Base-by-base conservation (phyloP, 2,888 invertebrate species). In the Amphipyra tragopoginis region DNA sequence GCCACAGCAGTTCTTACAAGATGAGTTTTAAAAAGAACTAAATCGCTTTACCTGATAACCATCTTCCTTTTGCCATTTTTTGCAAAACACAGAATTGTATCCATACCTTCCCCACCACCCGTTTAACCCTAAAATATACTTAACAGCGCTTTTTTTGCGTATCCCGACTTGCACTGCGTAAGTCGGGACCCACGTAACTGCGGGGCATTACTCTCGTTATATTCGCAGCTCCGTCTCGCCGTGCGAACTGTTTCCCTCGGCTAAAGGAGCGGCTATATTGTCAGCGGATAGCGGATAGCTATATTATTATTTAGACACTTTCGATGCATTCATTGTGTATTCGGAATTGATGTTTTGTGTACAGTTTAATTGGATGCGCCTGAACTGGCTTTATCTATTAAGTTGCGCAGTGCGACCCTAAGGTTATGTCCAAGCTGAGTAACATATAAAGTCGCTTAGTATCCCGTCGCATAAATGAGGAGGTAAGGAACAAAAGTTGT, bases 221-320 rank as follows among this genome's bases (percentile, higher is more conserved):
- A 48, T 44, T 51, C 36, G 71, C 75, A 77, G 77, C 75, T 70
- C 51, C 51, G 13, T 21, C 11, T 0, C 48, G 70, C 60, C 58
- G 53, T 45, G 71, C 53, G 79, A 78, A 82, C 53, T 38, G 58
- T 84, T 86, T 77, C 75, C 72, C 61, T 64, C 51, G 67, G 81
- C 80, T 62, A 39, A 45, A 15, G 68, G 75, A 75, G 77, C 72
- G 72, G 85, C 85, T 72, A 82, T n/a, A 84, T 53, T 58, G 51
- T 21, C 60, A 64, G 38, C 47, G 34, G 57, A 60, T 45, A 38
- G 42, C 9, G 44, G 44, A 44, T 44, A 2, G 11, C 11, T 7
- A 14, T 43, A 26, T 11, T 44, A 2, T 4, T 45, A 44, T 21
- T 48, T n/a, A n/a, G 5, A 8, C 29, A 53, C 29, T 75, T 69